A percentile compares a stretch with the other conserved stretches of the same genome.
phyloP scores from a whole-genome alignment of 2,888 invertebrate species.

The Oxytorus armatus region DNA sequence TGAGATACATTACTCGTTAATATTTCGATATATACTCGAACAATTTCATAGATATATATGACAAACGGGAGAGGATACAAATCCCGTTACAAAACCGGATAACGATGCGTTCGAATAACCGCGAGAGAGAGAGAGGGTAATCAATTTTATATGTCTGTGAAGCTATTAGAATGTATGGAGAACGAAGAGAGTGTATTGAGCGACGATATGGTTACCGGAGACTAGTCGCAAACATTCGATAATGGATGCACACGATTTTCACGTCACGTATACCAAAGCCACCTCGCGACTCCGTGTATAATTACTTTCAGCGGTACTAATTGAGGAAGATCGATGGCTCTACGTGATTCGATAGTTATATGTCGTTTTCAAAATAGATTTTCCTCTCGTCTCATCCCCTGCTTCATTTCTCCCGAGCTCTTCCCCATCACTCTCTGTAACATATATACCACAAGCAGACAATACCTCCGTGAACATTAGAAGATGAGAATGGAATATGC shows the following conservation, averaged over 20 bases:
- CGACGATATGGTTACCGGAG: slow-evolving; percentile 49
- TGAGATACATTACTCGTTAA: slow-evolving; percentile 23
- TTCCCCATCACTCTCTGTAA: not conserved
- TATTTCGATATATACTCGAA: slow-evolving; percentile 13
- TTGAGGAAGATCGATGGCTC: slow-evolving; percentile 72
- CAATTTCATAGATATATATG: not conserved
- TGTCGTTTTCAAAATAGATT: slow-evolving; percentile 53
- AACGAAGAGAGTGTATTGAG: slow-evolving; percentile 18
- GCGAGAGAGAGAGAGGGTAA: slow-evolving; percentile 53
- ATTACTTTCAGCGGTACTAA: slow-evolving; percentile 71
- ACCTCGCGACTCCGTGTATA: slow-evolving; percentile 61
- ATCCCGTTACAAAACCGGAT: no score
- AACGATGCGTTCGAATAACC: slow-evolving; percentile 28
- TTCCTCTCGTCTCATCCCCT: slow-evolving; percentile 42
- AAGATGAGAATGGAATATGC: slow-evolving; percentile 2
- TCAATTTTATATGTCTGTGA: slow-evolving; percentile 68
- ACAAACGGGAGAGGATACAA: slow-evolving; percentile 1
- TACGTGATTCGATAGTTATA: slow-evolving; percentile 56
- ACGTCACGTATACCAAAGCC: slow-evolving; percentile 69
- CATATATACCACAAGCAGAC: slow-evolving; percentile 1
- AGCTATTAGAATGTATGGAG: not conserved
- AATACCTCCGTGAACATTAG: slow-evolving; percentile 11
- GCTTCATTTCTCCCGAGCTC: not conserved
- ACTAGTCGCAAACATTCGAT: slow-evolving; percentile 70
- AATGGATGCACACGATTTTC: slow-evolving; percentile 72